Evolutionary conservation across 2,113 vertebrate genomes (phyloP).

Genomic region (Chloropsis hardwickii): DNA sequence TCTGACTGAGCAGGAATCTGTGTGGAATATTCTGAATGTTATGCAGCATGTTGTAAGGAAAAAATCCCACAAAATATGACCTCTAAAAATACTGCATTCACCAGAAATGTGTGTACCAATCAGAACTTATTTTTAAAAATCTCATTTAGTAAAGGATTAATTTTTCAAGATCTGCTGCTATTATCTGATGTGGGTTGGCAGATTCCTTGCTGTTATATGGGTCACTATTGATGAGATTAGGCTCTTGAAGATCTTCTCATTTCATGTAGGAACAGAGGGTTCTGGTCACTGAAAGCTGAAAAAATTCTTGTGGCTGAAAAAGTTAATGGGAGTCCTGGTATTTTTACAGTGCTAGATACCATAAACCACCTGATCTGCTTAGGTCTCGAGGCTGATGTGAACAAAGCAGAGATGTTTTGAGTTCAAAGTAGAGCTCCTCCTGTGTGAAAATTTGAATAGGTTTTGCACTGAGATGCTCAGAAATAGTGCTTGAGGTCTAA

Average conservation of each 20-base stretch:
- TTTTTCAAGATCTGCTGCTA: neutral
- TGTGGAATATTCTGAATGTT: constrained; percentile 32
- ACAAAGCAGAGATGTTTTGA: neutral
- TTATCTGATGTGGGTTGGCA: neutral
- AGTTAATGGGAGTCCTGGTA: neutral
- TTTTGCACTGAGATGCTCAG: neutral
- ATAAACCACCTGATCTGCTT: neutral
- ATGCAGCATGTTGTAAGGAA: constrained; percentile 33
- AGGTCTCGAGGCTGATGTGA: neutral
- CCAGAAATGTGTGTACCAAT: neutral
- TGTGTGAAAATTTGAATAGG: neutral
- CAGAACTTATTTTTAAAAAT: accelerated
- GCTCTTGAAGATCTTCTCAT: neutral
- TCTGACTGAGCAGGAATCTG: neutral
- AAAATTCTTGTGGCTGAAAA: neutral
- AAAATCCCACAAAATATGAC: neutral
- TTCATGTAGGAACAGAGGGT: neutral
- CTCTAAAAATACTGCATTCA: neutral
- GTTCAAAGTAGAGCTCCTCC: neutral
- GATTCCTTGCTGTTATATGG: neutral
- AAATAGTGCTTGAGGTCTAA: neutral
- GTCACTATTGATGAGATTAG: neutral
- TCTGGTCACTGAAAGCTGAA: neutral
- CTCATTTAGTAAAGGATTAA: neutral
- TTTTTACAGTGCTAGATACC: neutral